Base-by-base conservation (phyloP, 2,888 invertebrate genomes). In the Salticus scenicus region DNA sequence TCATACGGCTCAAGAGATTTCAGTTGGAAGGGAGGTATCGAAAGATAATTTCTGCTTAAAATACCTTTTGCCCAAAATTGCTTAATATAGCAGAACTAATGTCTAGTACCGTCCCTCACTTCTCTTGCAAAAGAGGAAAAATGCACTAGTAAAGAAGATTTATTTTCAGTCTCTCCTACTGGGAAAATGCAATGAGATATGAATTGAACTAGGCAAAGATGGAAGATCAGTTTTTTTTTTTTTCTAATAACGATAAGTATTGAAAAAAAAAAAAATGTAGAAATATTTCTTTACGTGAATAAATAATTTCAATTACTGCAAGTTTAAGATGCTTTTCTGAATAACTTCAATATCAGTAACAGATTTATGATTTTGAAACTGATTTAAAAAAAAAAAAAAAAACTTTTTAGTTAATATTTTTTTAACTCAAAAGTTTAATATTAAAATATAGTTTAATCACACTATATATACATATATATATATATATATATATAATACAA, bases 1-100 rank as follows among this genome's bases (percentile, higher is more conserved):
- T 24, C 57, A 24, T 57, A 24, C 2, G 57, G 57, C 57, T 57
- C 57, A 57, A 24, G 57, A 57, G 57, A 57, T 57, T 57, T 24
- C 57, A 57, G 57, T 57, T 57, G 57, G 24, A 57, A 57, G 57
- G 24, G 57, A 57, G 24, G 57, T 57, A 57, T 57, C 57, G 57
- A 57, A 57, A 57, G 57, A 57, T 57, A 57, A 57, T 57, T 57
- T 57, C 57, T 57, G 57, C 57, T 57, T 57, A 57, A 57, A 57
- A 57, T 57, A 57, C 57, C 57, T 57, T 57, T 57, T 12, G 4
- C 57, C 57, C 57, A 57, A 57, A 57, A 57, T 57, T 57, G 57
- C 57, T 57, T 57, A 57, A 57, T 57, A 57, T 57, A 57, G 57
- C 57, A 57, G 57, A 57, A 57, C 57, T 57, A 57, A 57, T 57